Evolutionary conservation across 2,797 vertebrate species (phyloP), one percentile per base, ranked within the genome.

Genomic region (Catostomus latipinnis): DNA sequence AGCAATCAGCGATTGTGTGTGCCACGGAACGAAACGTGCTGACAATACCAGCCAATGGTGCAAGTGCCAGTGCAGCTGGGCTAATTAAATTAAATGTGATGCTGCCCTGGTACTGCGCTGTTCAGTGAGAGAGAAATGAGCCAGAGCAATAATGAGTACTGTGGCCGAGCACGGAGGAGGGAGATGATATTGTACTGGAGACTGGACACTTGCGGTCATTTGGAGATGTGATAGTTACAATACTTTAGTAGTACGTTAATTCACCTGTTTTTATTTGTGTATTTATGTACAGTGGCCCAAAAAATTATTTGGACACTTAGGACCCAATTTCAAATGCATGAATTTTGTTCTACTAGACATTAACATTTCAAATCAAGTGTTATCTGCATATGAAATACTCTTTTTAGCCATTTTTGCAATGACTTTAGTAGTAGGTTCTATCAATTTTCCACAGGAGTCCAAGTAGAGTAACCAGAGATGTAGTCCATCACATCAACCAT

Each of bases 1-100:
- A 96, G 95, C 96, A 96, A 98, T 97, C 96, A 96, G 95, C 95
- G 96, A 97, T 97, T 96, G 96, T 95, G 96, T 95, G 96, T 94
- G 93, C 93, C 87, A 94, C 88, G 94, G 90, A 95, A 94, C 94
- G 57, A 84, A 82, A 79, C 68, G 90, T 92, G 94, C 94, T 92
- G 92, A 96, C 96, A 96, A 96, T 95, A 91, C 94, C 92, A 94
- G 95, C 93, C 93, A 92, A 95, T 94, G 81, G 85, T 79, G 82
- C 70, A 79, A 81, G 86, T 71, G 81, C 62, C 76, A 94, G 94
- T 93, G 93, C 95, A 95, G 95, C 95, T 95, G 95, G 95, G 96
- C 96, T 97, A 97, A 98, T 98, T 97, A 96, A 98, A 98, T 97
- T 96, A 97, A 96, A 95, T 95, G 95, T 93, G 92, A 92, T 92